A percentile compares a stretch with the other conserved stretches of the same genome.
phyloP scores from a whole-genome alignment of 2,113 vertebrate species.

The Pithys albifrons region DNA sequence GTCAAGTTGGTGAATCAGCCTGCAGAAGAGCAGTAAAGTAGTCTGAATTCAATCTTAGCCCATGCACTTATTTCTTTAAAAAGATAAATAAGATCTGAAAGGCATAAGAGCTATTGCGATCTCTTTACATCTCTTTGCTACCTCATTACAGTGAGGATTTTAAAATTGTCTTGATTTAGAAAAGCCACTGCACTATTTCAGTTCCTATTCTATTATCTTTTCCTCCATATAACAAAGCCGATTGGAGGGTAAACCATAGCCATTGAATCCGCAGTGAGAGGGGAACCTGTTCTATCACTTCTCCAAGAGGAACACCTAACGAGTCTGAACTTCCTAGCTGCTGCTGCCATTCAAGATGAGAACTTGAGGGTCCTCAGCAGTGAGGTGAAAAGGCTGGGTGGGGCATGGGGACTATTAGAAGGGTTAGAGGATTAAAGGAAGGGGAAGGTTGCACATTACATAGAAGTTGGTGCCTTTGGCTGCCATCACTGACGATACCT shows the following conservation, averaged over 20 bases:
- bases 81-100: slow-evolving; percentile 7
- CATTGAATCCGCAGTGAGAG: not conserved
- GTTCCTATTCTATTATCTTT: not conserved
- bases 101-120: not conserved
- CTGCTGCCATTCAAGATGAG: not conserved
- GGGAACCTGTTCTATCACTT: not conserved
- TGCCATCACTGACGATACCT: not conserved
- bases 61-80: not conserved
- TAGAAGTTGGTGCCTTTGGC: not conserved
- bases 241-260: not conserved
- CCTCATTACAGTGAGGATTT: not conserved
- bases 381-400: not conserved
- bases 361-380: not conserved
- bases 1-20: slow-evolving; percentile 22
- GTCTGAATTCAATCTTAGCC: slow-evolving; percentile 2
- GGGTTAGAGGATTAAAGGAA: not conserved
- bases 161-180: not conserved
- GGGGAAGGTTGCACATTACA: not conserved
- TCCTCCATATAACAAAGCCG: not conserved
- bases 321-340: not conserved
- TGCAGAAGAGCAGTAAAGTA: slow-evolving; percentile 7
- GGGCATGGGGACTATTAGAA: not conserved
- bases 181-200: not conserved
- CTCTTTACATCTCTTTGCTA: not conserved
- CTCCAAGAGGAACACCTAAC: not conserved